phyloP scores from a whole-genome alignment of 2,113 vertebrate genomes.

The Oncorhynchus gorbuscha region DNA sequence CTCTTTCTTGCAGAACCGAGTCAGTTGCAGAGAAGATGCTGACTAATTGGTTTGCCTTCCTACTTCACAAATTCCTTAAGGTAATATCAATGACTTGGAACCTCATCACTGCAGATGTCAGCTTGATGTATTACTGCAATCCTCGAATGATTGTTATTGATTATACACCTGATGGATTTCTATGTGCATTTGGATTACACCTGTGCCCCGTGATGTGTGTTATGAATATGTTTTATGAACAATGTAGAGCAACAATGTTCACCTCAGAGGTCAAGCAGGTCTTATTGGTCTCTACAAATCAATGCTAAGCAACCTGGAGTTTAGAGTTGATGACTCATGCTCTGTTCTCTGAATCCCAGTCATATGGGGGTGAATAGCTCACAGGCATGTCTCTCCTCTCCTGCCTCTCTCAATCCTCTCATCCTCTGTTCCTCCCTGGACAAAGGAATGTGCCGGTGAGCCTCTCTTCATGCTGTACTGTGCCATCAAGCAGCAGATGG shows the following conservation, averaged over 20 bases:
- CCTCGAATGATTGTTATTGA: conserved; percentile 33
- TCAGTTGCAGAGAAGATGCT: conserved; percentile 86
- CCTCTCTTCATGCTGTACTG: conserved; percentile 95
- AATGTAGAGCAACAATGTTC: conserved; percentile 15
- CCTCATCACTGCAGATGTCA: conserved; percentile 39
- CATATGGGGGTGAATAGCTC: conserved; percentile 1
- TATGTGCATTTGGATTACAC: conserved; percentile 10
- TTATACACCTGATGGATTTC: conserved; percentile 35
- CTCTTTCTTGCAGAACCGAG: conserved; percentile 76
- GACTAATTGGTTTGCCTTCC: conserved; percentile 95
- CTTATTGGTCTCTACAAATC: conserved; percentile 5
- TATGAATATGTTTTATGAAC: conserved; percentile 30
- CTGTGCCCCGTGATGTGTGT: conserved; percentile 16
- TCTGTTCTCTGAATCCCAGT: conserved; percentile 3
- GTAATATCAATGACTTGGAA: conserved; percentile 62
- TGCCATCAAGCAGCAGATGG: conserved; percentile 98
- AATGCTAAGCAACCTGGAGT: neutral
- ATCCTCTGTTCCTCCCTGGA: conserved; percentile 46
- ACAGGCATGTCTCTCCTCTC: conserved; percentile 6
- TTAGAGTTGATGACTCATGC: conserved; percentile 25
- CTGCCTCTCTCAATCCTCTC: conserved; percentile 4
- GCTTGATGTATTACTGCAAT: conserved; percentile 13
- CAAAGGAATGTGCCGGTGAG: conserved; percentile 89
- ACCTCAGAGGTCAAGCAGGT: conserved; percentile 26
- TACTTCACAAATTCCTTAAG: conserved; percentile 93